These are phyloP conservation scores for Apostichopus californicus DNA, from an alignment of 35 echinoderm and acorn worm genomes.

Conservation along the genomic window DNA sequence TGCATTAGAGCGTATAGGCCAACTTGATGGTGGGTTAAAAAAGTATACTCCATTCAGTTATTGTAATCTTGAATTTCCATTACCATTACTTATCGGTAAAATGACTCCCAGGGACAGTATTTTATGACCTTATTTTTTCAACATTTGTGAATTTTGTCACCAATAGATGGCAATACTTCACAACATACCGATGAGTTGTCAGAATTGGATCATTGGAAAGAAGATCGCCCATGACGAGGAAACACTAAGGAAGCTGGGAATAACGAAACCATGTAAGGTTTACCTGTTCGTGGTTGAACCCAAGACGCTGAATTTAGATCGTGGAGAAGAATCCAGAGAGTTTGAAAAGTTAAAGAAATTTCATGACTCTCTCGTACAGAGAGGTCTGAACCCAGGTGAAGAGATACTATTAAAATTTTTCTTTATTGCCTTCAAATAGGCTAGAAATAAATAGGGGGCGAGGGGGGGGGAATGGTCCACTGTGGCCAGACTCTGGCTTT, in stretches of 20 bases:
- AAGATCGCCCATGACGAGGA: slow-evolving; percentile 31
- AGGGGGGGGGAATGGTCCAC: no score
- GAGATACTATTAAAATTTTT: not conserved
- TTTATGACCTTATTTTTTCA: no score
- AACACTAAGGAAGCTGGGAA: not conserved
- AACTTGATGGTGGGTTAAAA: no score
- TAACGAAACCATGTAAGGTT: not conserved
- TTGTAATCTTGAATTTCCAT: no score
- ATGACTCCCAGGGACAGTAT: no score
- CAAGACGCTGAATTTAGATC: not conserved
- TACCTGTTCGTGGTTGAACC: slow-evolving; percentile 30
- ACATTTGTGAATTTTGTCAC: no score
- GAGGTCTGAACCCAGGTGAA: slow-evolving; percentile 21
- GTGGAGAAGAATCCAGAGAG: not conserved
- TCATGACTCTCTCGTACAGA: not conserved
- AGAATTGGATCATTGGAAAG: slow-evolving; percentile 46
- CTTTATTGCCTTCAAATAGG: no score
- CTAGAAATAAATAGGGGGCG: no score
- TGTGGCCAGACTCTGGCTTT: no score
- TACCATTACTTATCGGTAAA: no score
- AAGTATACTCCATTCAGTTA: no score
- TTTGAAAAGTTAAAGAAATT: slow-evolving; percentile 10
- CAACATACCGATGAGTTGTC: slow-evolving; percentile 19
- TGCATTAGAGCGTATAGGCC: no score
- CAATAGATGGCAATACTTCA: slow-evolving; percentile 40